These are phyloP conservation scores for Centropus bengalensis DNA, from an alignment of 2,113 vertebrate genomes.

Conservation along the genomic window DNA sequence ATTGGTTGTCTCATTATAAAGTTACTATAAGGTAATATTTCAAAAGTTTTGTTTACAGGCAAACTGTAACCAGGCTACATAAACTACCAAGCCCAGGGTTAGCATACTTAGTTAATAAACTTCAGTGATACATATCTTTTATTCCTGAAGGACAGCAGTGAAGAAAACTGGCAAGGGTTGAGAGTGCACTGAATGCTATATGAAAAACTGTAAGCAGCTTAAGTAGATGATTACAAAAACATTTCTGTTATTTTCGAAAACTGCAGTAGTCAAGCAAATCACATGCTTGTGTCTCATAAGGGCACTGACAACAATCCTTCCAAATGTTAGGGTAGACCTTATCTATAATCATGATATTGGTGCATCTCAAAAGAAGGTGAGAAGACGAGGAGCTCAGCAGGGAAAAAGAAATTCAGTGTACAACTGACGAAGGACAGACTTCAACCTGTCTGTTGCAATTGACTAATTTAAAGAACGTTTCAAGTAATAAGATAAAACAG, in stretches of 20 bases:
- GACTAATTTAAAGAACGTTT: neutral
- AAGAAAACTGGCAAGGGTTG: neutral
- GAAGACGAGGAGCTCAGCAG: neutral
- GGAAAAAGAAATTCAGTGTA: neutral
- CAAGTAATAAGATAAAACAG: neutral
- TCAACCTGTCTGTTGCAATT: neutral
- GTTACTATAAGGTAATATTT: neutral
- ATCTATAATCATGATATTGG: neutral
- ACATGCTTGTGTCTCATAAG: neutral
- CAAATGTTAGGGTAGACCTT: neutral
- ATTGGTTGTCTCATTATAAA: neutral
- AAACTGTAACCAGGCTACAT: neutral
- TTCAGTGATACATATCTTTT: neutral
- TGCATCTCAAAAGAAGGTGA: neutral
- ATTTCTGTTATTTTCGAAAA: neutral
- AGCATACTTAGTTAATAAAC: neutral
- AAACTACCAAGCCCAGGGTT: neutral
- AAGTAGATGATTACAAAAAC: neutral
- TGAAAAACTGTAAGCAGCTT: neutral
- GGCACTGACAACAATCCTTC: neutral
- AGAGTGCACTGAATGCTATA: neutral
- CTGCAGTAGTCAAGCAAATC: neutral
- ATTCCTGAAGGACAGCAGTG: neutral
- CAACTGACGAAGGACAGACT: neutral
- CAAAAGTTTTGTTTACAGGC: constrained; percentile 39